Evolutionary conservation across 2,113 vertebrate species (phyloP).

Genomic region (Pseudopipra pipra): DNA sequence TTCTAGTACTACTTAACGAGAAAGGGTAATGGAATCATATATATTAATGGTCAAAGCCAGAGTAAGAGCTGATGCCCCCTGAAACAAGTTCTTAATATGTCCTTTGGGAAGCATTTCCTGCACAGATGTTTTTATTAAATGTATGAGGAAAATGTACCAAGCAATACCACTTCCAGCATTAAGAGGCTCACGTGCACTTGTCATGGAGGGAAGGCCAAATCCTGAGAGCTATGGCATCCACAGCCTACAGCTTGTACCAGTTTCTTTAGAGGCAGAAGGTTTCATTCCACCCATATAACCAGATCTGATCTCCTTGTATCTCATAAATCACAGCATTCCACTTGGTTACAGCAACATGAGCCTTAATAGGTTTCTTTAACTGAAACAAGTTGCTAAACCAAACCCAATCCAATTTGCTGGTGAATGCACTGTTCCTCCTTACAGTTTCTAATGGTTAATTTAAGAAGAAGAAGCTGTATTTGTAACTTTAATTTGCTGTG

Average conservation of each 20-base stretch:
- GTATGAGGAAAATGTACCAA: background rate
- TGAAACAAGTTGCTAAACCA: background rate
- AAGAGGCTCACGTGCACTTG: background rate
- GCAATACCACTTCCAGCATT: background rate
- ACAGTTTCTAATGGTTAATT: background rate
- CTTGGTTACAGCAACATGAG: background rate
- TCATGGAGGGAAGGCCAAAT: background rate
- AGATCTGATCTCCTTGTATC: background rate
- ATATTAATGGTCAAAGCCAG: constrained; percentile 8
- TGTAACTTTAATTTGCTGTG: background rate
- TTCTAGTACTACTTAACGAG: constrained; percentile 23
- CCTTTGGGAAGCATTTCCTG: constrained; percentile 26
- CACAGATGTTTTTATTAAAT: background rate
- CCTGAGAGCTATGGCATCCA: background rate
- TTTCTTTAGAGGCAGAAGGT: background rate
- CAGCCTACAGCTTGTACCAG: background rate
- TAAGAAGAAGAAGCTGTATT: background rate
- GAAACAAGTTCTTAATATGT: background rate
- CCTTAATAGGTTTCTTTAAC: constrained; percentile 7
- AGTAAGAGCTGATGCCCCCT: background rate
- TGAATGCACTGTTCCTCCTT: background rate
- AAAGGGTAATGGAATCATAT: constrained; percentile 31
- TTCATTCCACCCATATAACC: background rate
- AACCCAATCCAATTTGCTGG: background rate
- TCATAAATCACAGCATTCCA: constrained; percentile 7